Evolutionary conservation across 2,888 invertebrate genomes (phyloP).

Genomic region (Idaea biselata): DNA sequence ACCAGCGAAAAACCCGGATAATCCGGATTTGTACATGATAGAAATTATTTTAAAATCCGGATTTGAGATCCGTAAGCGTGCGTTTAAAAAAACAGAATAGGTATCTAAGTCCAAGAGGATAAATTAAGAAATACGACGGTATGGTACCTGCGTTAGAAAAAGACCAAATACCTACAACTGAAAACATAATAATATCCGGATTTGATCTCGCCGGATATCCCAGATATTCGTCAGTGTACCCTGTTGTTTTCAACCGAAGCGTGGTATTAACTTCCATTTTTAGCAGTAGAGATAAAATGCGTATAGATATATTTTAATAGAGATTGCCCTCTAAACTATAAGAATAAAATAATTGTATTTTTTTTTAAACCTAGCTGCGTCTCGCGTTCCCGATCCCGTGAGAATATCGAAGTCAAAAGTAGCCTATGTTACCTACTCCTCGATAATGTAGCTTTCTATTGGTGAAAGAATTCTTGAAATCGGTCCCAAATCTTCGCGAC

Average conservation of each 20-base stretch:
- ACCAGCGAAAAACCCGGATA: background rate
- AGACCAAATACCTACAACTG: background rate
- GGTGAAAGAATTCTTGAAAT: no score
- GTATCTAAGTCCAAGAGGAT: no score
- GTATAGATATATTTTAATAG: background rate
- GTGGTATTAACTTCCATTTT: conserved; percentile 23
- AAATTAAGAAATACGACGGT: no score
- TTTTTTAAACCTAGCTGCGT: no score
- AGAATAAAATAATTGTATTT: conserved; percentile 4
- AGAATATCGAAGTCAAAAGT: no score
- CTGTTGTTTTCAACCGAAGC: conserved; percentile 11
- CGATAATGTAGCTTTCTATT: no score
- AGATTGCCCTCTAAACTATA: background rate
- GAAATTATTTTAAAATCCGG: background rate
- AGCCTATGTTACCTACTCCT: no score
- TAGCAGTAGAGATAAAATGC: conserved; percentile 12
- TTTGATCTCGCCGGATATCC: conserved; percentile 3
- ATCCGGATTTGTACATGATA: background rate
- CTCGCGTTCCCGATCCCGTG: no score
- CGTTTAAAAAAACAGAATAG: no score
- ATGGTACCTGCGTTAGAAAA: background rate
- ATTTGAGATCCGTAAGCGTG: background rate
- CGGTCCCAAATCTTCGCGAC: no score
- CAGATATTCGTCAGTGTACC: conserved; percentile 6
- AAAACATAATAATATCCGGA: background rate